Evolutionary conservation across 2,888 invertebrate species (phyloP).

Genomic region (Tenthredo scrophulariae): DNA sequence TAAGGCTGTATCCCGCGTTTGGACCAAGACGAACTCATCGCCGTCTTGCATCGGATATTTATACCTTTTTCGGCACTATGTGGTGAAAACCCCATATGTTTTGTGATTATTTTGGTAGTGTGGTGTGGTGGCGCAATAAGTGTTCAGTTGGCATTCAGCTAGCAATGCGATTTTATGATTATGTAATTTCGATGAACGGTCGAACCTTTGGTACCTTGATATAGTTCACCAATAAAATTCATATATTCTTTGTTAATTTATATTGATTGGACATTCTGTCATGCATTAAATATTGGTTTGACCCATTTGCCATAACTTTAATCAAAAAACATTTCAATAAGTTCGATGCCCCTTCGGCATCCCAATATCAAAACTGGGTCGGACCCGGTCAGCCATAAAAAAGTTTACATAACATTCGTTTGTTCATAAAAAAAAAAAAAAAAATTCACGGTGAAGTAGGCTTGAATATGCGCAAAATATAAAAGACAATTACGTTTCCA

Average conservation of each 20-base stretch:
- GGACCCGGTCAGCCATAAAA: not conserved
- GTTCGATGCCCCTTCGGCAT: not conserved
- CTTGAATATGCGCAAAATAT: no score
- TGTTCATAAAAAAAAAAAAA: not conserved
- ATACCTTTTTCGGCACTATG: not conserved
- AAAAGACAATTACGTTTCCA: no score
- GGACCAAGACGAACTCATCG: not conserved
- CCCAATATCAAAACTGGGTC: not conserved
- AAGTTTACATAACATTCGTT: not conserved
- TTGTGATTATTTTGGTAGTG: not conserved
- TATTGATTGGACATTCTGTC: not conserved
- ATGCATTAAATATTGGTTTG: not conserved
- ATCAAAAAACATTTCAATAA: not conserved
- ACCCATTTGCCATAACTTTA: not conserved
- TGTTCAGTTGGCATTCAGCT: not conserved
- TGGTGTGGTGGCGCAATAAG: not conserved
- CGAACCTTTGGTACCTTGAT: not conserved
- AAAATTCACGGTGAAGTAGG: not conserved
- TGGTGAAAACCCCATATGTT: not conserved
- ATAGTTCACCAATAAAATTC: no score
- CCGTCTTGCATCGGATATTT: not conserved
- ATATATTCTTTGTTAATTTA: no score
- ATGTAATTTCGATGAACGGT: not conserved
- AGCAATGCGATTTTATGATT: not conserved
- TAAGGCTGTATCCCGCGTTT: not conserved